phyloP scores from a whole-genome alignment of 2,797 vertebrate genomes.

The Scyliorhinus canicula region DNA sequence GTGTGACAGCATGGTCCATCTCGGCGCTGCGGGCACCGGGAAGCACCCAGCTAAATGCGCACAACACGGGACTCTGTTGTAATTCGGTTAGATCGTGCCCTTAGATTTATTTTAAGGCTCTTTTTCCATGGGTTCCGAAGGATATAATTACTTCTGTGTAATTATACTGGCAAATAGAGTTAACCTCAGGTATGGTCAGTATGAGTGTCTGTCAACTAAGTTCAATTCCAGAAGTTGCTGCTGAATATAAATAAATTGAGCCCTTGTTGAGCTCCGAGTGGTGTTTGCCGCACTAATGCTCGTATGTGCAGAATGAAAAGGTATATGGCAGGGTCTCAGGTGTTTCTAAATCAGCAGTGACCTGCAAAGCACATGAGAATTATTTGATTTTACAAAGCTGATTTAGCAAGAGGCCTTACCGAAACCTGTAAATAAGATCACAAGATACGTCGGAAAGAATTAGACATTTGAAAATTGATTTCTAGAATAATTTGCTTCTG shows the following conservation, averaged over 20 bases:
- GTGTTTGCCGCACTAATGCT: background rate
- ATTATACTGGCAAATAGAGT: background rate
- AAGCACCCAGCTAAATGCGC: no score
- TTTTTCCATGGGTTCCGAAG: background rate
- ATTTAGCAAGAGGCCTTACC: background rate
- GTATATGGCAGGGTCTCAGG: background rate
- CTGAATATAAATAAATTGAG: background rate
- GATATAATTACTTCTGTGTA: background rate
- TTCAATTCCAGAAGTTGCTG: background rate
- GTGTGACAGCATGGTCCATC: no score
- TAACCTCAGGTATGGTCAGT: background rate
- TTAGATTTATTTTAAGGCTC: background rate
- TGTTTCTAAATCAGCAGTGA: background rate
- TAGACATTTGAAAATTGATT: background rate
- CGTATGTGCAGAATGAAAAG: background rate
- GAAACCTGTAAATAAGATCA: background rate
- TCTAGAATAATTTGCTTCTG: background rate
- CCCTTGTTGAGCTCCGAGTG: background rate
- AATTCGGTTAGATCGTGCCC: no score
- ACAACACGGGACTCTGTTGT: no score
- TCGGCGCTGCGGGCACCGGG: no score
- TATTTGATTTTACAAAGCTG: background rate
- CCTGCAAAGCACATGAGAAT: background rate
- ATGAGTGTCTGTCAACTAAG: background rate
- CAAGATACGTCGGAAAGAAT: slow-evolving; percentile 9